Base-by-base conservation (phyloP, 2,113 vertebrate genomes). In the Uria aalge region DNA sequence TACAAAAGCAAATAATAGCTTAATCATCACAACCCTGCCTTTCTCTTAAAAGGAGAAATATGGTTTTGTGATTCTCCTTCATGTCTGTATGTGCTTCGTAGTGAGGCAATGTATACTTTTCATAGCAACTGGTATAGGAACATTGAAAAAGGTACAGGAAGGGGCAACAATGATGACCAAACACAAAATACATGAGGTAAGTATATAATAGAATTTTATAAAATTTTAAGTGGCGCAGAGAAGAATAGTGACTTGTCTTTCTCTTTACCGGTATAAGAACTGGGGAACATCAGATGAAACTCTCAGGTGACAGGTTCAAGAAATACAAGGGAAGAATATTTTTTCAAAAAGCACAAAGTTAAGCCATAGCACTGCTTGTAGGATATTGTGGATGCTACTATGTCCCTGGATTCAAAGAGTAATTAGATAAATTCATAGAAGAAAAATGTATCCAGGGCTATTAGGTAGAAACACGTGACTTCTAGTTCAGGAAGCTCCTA, bases 351-450 rank as follows among this genome's bases (percentile, higher is more conserved):
- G 40, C 55, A 62, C 7, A 3, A 40, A 62, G 17, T 74, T 53
- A 60, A 72, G 36, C 45, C 15, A 4, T 24, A 24, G 17, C 32
- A 62, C 32, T 85, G 11, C 60, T 78, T 81, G 47, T 67, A n/a
- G 74, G 11, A 24, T 82, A 24, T 16, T 90, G 36, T 52, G 34
- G 48, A 43, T 36, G 55, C 34, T 69, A 56, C 18, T 43, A 22
- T 19, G 19, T 56, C 34, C n/a, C 48, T 92, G 71, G 29, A 67
- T 75, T 78, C 18, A 67, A 67, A 64, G 77, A 66, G 48, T 43
- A 72, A 80, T 88, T 80, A 62, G 67, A 11, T 67, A 68, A 68
- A 90, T 72, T 92, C 69, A 90, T 68, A 19, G 40, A 68, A 79
- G 60, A 88, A 90, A 79, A 85, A 93, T 72, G 52, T 56, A 21